Conservation (phyloP, 2,797 vertebrate genomes). For the Myotis daubentonii region DNA sequence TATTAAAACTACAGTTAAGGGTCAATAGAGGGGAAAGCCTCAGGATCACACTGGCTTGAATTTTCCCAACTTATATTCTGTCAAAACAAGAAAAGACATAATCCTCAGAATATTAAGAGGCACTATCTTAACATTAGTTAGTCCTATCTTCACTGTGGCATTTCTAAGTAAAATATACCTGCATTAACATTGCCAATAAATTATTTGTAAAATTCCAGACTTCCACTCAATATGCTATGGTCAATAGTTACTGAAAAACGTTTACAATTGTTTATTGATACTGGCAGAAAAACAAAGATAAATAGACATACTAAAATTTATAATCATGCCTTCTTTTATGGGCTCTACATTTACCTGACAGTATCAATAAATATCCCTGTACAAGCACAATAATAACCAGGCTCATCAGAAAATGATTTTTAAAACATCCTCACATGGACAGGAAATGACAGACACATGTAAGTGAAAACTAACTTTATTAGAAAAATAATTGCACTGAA, state of each 20-base stretch:
- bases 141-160: neutral
- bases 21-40: slow-evolving; percentile 2
- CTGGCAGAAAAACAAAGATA: slow-evolving; percentile 76
- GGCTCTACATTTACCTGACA: slow-evolving; percentile 76
- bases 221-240: slow-evolving; percentile 57
- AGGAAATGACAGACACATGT: slow-evolving; percentile 67
- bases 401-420: slow-evolving; percentile 71
- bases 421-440: slow-evolving; percentile 55
- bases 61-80: neutral
- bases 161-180: slow-evolving; percentile 34
- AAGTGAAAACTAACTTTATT: slow-evolving; percentile 76
- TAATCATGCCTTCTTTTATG: slow-evolving; percentile 73
- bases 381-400: slow-evolving; percentile 60
- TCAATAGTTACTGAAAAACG: slow-evolving; percentile 72
- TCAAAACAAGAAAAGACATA: neutral
- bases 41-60: neutral
- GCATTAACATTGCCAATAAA: slow-evolving; percentile 69
- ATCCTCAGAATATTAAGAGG: neutral
- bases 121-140: neutral
- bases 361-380: slow-evolving; percentile 77
- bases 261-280: slow-evolving; percentile 72
- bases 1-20: slow-evolving; percentile 21
- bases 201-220: slow-evolving; percentile 74
- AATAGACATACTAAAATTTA: slow-evolving; percentile 77
- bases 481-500: slow-evolving; percentile 71